Evolutionary conservation across 2,888 invertebrate species (phyloP), one percentile per base, ranked within the genome.

Genomic region (Caenorhabditis afra): DNA sequence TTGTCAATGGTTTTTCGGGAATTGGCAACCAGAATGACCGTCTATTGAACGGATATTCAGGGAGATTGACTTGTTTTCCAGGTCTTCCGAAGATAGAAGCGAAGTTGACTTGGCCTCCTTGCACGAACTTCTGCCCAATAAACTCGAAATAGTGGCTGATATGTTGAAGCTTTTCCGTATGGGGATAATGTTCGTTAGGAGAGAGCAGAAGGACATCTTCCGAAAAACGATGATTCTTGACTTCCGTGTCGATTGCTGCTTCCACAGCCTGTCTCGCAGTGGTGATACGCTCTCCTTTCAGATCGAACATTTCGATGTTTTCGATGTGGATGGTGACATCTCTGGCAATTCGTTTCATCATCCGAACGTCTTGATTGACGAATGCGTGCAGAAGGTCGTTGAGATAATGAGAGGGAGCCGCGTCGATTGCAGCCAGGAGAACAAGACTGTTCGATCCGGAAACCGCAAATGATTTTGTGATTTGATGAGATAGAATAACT

Each of bases 41-140:
- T 37, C 59, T 59, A 22, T 79, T 76, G 73, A 82, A 85, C 39
- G 83, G 77, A 65, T 85, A 83, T 35, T 81, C 81, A 1, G 85
- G 81, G 1, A 83, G 64, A 7, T 53, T 47, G 11, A 79, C 50
- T 5, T 55, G 35, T 35, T 61, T 64, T 20, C 23, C 22, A n/a
- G 74, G 50, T 35, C 45, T 65, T 22, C 79, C 79, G 14, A 79
- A 79, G 11, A 79, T 75, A 2, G n/a, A n/a, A 3, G 5, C 22
- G 41, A 79, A 79, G 12, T 68, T 37, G 2, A 75, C 49, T 16
- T 52, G n/a, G 0, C 16, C 47, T 18, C 79, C 79, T 59, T 55
- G 18, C 0, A 16, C 45, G 59, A 35, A 79, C 16, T 68, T 65
- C n/a, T 74, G 41, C 20, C 65, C 68, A 37, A 79, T 74, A 12